A percentile compares a stretch with the other conserved stretches of the same genome.
These are phyloP conservation scores for Heliconius aoede DNA, from an alignment of 2,888 invertebrate species.

Conservation along the genomic window DNA sequence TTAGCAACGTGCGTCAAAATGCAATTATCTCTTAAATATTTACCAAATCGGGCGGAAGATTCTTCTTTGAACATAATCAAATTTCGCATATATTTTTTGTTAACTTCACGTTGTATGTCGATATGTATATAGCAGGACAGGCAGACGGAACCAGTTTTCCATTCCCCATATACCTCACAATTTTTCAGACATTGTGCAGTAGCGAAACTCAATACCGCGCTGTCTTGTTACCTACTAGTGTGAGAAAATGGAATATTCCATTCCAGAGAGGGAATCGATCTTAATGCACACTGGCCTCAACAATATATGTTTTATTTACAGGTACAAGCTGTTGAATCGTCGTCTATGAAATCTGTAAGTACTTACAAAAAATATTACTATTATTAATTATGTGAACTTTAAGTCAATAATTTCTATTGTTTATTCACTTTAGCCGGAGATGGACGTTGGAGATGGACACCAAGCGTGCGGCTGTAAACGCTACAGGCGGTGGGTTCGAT, in stretches of 20 bases:
- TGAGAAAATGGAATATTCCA: neutral
- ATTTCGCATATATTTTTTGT: too few relatives aligned
- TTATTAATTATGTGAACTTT: neutral
- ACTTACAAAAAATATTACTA: neutral
- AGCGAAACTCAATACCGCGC: too few relatives aligned
- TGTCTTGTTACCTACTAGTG: neutral
- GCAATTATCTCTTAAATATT: constrained; percentile 8
- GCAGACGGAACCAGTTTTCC: neutral
- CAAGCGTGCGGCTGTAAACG: too few relatives aligned
- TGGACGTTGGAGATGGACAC: too few relatives aligned
- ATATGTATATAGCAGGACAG: too few relatives aligned
- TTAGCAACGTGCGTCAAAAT: constrained; percentile 16
- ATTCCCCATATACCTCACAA: neutral
- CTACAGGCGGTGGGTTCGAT: too few relatives aligned
- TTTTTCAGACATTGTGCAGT: neutral
- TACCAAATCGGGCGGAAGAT: neutral
- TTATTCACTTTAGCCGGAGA: too few relatives aligned
- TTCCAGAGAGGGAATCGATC: neutral
- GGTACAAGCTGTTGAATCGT: constrained; percentile 9
- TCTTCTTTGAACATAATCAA: neutral
- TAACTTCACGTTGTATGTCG: too few relatives aligned
- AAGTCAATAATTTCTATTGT: too few relatives aligned
- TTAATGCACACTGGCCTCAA: too few relatives aligned
- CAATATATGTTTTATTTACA: neutral
- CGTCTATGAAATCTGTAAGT: constrained; percentile 21